Percentiles rank a stretch among this genome's conserved stretches.
Conservation (phyloP, 2,797 vertebrate species). For the Sarcophilus harrisii region DNA sequence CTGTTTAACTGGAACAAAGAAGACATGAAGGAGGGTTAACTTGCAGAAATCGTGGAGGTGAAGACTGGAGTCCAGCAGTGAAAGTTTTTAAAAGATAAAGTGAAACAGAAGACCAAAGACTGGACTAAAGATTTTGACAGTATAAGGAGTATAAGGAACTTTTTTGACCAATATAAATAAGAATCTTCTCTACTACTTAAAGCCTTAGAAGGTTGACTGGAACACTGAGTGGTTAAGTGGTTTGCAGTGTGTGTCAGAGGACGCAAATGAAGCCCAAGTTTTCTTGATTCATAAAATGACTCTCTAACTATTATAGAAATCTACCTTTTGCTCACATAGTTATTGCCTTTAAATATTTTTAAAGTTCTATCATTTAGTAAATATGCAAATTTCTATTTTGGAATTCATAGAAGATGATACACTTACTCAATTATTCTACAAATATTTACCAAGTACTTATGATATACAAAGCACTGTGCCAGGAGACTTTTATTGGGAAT, state of each 20-base stretch:
- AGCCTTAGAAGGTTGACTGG: background rate
- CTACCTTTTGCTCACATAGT: background rate
- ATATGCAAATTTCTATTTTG: conserved; percentile 6
- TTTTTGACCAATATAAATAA: background rate
- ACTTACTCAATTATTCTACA: background rate
- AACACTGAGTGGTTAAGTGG: background rate
- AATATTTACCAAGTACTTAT: background rate
- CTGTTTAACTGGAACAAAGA: background rate
- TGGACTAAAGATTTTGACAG: background rate
- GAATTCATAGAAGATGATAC: conserved; percentile 41
- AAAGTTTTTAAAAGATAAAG: background rate
- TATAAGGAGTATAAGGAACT: background rate
- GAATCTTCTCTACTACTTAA: background rate
- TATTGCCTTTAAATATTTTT: conserved; percentile 38
- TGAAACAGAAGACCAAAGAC: background rate
- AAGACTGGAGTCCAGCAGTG: background rate
- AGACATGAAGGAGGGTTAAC: background rate
- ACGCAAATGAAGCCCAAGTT: background rate
- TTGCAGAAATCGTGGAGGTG: background rate
- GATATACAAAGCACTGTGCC: background rate
- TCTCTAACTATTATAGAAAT: background rate
- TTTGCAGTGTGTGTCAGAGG: background rate
- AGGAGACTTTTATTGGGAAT: conserved; percentile 16
- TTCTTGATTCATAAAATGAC: background rate
- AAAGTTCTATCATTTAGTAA: conserved; percentile 34